phyloP scores from a whole-genome alignment of 64 coral and sea anemone genomes.

The Catalaphyllia jardinei region DNA sequence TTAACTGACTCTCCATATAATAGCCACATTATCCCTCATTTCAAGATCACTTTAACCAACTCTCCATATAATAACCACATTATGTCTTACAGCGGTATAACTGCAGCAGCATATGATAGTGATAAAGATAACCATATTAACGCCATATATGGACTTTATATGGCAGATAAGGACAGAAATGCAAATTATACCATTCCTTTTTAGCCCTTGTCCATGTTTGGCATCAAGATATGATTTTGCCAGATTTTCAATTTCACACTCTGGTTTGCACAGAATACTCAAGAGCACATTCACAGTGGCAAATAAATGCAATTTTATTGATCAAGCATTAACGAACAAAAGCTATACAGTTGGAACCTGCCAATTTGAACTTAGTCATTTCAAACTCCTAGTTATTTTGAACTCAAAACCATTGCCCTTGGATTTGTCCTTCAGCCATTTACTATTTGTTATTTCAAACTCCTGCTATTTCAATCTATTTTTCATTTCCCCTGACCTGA shows the following conservation, averaged over 20 bases:
- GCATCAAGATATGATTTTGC: slow-evolving; percentile 3
- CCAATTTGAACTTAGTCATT: not conserved
- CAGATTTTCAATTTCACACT: not conserved
- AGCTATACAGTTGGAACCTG: not conserved
- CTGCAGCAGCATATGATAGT: not conserved
- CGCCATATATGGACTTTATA: slow-evolving; percentile 18
- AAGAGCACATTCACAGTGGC: not conserved
- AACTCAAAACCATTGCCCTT: not conserved
- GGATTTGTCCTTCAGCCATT: not conserved
- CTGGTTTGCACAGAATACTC: not conserved
- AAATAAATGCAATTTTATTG: slow-evolving; percentile 6
- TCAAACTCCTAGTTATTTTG: not conserved
- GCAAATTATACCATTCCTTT: not conserved
- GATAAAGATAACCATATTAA: slow-evolving; percentile 1
- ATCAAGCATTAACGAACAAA: not conserved
- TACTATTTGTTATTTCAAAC: not conserved
- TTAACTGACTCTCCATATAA: slow-evolving; percentile 22
- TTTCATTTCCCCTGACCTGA: not conserved
- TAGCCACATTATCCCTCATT: slow-evolving; percentile 17
- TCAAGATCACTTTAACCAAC: not conserved
- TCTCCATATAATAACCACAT: not conserved
- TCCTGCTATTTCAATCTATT: not conserved
- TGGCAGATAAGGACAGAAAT: not conserved
- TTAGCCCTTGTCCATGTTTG: not conserved
- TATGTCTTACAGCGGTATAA: not conserved